These are phyloP conservation scores for Conus canariensis DNA, from an alignment of 2,888 invertebrate species.

Conservation along the genomic window DNA sequence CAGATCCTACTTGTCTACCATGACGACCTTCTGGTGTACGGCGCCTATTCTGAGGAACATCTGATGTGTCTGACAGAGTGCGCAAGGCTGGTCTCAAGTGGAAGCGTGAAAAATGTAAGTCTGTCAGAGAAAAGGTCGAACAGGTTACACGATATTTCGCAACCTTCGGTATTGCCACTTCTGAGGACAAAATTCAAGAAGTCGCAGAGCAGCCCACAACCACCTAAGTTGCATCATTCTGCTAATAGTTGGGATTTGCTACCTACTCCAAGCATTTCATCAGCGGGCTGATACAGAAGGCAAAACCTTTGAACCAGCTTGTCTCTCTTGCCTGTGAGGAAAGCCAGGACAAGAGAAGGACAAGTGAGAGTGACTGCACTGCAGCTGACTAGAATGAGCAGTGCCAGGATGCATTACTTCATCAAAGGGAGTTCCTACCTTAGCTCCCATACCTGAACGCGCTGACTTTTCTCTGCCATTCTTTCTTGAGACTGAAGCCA, in stretches of 20 bases:
- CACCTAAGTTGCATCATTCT: conserved; percentile 4
- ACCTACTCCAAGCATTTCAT: conserved; percentile 52
- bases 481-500: background rate
- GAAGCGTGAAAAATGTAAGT: conserved; percentile 52
- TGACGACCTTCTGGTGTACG: conserved; percentile 46
- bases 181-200: conserved; percentile 39
- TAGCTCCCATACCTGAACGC: background rate
- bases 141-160: conserved; percentile 49
- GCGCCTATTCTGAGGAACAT: conserved; percentile 40
- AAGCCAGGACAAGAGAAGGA: too few species aligned
- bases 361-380: background rate
- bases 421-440: background rate
- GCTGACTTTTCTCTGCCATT: background rate
- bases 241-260: conserved; percentile 50
- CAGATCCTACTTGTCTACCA: conserved; percentile 37
- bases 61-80: conserved; percentile 49
- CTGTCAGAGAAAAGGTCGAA: conserved; percentile 29
- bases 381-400: background rate
- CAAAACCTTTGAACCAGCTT: conserved; percentile 46
- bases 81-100: conserved; percentile 38
- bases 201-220: conserved; percentile 36
- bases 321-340: background rate
- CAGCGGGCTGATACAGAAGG: conserved; percentile 47
- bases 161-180: conserved; percentile 20
- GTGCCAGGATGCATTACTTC: background rate